A percentile compares a stretch with the other conserved stretches of the same genome.
These are phyloP conservation scores for Rhopalosiphum padi DNA, from an alignment of 1,140 invertebrate species.

Conservation along the genomic window DNA sequence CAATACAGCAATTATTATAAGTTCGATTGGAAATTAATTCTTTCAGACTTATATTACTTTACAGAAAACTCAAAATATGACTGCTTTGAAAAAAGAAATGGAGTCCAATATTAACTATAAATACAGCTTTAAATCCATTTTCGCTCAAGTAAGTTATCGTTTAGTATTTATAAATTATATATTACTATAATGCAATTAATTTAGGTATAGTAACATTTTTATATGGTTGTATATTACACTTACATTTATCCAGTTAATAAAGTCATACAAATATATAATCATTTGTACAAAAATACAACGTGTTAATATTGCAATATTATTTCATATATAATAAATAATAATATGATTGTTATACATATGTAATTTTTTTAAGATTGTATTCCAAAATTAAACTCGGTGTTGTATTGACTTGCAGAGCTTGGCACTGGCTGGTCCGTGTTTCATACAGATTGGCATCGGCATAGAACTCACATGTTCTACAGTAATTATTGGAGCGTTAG, in stretches of 20 bases:
- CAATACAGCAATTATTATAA: background rate
- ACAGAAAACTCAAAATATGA: background rate
- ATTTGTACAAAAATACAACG: background rate
- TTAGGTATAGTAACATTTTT: background rate
- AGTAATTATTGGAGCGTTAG: constrained; percentile 61
- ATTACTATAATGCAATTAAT: background rate
- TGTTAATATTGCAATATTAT: background rate
- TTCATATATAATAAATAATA: background rate
- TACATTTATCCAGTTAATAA: background rate
- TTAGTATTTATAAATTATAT: background rate
- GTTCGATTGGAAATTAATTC: background rate
- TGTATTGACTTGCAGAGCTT: background rate
- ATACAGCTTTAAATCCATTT: background rate
- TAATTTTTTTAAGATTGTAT: background rate
- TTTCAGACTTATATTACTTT: background rate
- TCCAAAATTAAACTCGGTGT: background rate
- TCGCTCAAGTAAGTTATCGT: background rate
- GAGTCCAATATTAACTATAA: background rate
- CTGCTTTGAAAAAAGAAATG: background rate
- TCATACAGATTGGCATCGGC: constrained; percentile 60
- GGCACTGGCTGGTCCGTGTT: constrained; percentile 4
- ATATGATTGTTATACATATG: background rate
- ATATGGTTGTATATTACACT: background rate
- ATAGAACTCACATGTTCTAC: constrained; percentile 60
- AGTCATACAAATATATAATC: background rate